phyloP scores from a whole-genome alignment of 2,888 invertebrate genomes.

The Pilophorus perplexus region DNA sequence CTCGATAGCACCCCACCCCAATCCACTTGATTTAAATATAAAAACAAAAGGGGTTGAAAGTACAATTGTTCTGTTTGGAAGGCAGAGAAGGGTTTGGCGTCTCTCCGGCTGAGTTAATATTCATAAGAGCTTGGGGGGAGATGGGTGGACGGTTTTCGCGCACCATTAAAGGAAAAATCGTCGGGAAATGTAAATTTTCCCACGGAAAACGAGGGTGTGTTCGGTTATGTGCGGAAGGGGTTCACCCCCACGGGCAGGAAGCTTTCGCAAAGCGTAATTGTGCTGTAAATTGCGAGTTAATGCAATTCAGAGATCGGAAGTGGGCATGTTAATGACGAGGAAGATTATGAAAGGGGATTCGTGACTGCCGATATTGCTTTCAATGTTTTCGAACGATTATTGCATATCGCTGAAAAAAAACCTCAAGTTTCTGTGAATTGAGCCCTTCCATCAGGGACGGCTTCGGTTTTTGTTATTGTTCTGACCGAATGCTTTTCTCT shows the following conservation, averaged over 20 bases:
- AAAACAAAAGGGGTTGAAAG: conserved; percentile 39
- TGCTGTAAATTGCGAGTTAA: conserved; percentile 36
- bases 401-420: conserved; percentile 16
- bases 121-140: conserved; percentile 33
- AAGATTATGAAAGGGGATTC: conserved; percentile 20
- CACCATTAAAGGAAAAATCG: conserved; percentile 40
- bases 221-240: background rate
- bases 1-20: conserved; percentile 25
- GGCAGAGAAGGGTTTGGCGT: conserved; percentile 4
- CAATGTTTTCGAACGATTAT: conserved; percentile 18
- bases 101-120: conserved; percentile 34
- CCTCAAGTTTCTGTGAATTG: background rate
- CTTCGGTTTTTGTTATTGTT: conserved; percentile 34
- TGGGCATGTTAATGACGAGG: conserved; percentile 26
- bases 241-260: background rate
- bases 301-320: background rate
- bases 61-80: conserved; percentile 33
- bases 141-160: conserved; percentile 36
- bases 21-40: conserved; percentile 37
- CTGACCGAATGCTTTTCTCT: conserved; percentile 23
- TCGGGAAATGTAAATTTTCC: conserved; percentile 37
- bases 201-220: background rate
- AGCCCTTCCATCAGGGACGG: conserved; percentile 10
- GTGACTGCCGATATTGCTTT: too few relatives aligned
- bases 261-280: conserved; percentile 22